A percentile compares a stretch with the other conserved stretches of the same genome.
These are phyloP conservation scores for Ophion ventricosus DNA, from an alignment of 2,888 invertebrate species.

Conservation along the genomic window DNA sequence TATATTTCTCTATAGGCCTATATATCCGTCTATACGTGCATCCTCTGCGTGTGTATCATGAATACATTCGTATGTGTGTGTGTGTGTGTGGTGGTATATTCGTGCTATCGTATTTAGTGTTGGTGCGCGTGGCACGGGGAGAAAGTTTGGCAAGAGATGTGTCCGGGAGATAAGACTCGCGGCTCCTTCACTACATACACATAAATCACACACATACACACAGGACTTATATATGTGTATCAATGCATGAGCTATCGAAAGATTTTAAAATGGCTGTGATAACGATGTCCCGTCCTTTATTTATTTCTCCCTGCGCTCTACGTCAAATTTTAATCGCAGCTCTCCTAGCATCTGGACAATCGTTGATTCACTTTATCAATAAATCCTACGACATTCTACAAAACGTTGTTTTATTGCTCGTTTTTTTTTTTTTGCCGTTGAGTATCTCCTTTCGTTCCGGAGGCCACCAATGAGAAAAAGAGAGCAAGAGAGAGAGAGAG, in stretches of 20 bases:
- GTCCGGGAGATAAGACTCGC: conserved; percentile 81
- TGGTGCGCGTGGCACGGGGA: conserved; percentile 67
- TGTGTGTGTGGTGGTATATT: conserved; percentile 16
- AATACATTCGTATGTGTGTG: conserved; percentile 9
- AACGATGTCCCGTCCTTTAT: conserved; percentile 70
- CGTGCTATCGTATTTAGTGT: conserved; percentile 45
- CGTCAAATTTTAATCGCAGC: conserved; percentile 9
- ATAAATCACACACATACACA: not conserved
- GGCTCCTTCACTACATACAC: conserved; percentile 41
- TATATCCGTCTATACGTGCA: not conserved
- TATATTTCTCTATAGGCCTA: conserved; percentile 41
- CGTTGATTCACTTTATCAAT: not conserved
- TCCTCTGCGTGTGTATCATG: no score
- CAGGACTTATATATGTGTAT: conserved; percentile 6
- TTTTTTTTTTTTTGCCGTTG: not conserved
- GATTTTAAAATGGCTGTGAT: conserved; percentile 82
- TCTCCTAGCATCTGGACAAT: conserved; percentile 8
- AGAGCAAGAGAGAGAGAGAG: conserved; percentile 3
- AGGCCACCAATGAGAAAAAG: conserved; percentile 6
- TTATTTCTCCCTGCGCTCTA: not conserved
- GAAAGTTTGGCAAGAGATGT: conserved; percentile 81
- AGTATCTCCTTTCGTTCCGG: conserved; percentile 4
- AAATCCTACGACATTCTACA: not conserved
- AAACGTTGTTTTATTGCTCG: not conserved
- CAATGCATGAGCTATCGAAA: conserved; percentile 18